Conservation (phyloP, 2,113 vertebrate genomes). For the Leptobrachium leishanense region DNA sequence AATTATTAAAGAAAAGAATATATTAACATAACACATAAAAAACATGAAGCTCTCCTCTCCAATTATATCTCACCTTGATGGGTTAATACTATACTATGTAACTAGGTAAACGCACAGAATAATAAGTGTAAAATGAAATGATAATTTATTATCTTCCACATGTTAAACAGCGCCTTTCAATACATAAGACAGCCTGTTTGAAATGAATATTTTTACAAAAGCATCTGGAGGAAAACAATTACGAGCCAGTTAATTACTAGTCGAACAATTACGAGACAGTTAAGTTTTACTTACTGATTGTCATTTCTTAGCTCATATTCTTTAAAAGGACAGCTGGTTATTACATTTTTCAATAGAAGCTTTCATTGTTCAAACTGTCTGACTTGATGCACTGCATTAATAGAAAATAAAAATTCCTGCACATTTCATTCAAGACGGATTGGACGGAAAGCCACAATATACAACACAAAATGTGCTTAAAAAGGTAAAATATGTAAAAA, state of each 20-base stretch:
- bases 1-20: no score
- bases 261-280: conserved; percentile 44
- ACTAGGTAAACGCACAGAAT: background rate
- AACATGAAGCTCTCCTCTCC: no score
- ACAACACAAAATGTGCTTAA: background rate
- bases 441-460: background rate
- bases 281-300: conserved; percentile 39
- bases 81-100: background rate
- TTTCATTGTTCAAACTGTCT: conserved; percentile 26
- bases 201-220: conserved; percentile 42
- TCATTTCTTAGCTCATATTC: conserved; percentile 35
- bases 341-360: conserved; percentile 21
- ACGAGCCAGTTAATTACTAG: conserved; percentile 44
- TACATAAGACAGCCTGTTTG: conserved; percentile 15
- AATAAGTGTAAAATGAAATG: conserved; percentile 9
- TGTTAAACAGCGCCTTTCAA: conserved; percentile 12
- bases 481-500: no score
- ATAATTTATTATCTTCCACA: conserved; percentile 12
- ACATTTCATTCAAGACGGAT: background rate
- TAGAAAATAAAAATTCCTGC: background rate
- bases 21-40: no score
- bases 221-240: conserved; percentile 48
- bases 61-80: no score
- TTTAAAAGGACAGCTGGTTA: conserved; percentile 40
- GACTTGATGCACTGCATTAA: background rate